Evolutionary conservation across 2,888 invertebrate species (phyloP).

Genomic region (Spatulosminthurus flaviceps): DNA sequence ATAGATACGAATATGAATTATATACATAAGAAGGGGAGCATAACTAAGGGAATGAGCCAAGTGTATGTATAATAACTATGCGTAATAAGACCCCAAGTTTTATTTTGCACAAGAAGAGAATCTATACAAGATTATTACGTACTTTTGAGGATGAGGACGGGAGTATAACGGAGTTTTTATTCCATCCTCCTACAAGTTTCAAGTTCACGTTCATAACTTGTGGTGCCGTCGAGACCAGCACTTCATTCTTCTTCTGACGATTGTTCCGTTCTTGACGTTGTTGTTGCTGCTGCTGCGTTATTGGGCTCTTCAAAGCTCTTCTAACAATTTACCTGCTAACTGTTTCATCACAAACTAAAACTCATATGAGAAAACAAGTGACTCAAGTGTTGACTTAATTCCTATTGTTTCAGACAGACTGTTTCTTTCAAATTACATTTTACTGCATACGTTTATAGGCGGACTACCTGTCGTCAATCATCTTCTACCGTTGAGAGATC

Average conservation of each 20-base stretch:
- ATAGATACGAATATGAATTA: not conserved
- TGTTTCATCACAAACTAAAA: not conserved
- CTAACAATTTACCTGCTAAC: not conserved
- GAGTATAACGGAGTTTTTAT: slow-evolving; percentile 41
- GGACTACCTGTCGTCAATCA: slow-evolving; percentile 13
- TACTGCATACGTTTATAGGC: no score
- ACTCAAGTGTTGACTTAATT: not conserved
- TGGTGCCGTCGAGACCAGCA: slow-evolving; percentile 25
- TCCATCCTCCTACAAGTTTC: slow-evolving; percentile 22
- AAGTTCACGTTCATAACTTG: slow-evolving; percentile 32
- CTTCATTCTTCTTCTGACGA: slow-evolving; percentile 34
- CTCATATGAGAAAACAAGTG: not conserved
- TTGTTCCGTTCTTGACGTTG: slow-evolving; percentile 23
- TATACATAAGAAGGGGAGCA: no score
- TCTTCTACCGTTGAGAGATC: not conserved
- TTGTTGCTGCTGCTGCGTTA: no score
- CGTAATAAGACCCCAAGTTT: slow-evolving; percentile 12
- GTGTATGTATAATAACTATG: not conserved
- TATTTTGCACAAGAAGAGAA: no score
- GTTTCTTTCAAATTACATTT: not conserved
- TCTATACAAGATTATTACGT: no score
- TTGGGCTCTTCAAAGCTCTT: no score
- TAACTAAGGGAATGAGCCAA: not conserved
- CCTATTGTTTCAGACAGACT: not conserved
- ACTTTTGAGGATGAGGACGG: no score